These are phyloP conservation scores for Pollenia labialis DNA, from an alignment of 2,888 invertebrate species.

Conservation along the genomic window DNA sequence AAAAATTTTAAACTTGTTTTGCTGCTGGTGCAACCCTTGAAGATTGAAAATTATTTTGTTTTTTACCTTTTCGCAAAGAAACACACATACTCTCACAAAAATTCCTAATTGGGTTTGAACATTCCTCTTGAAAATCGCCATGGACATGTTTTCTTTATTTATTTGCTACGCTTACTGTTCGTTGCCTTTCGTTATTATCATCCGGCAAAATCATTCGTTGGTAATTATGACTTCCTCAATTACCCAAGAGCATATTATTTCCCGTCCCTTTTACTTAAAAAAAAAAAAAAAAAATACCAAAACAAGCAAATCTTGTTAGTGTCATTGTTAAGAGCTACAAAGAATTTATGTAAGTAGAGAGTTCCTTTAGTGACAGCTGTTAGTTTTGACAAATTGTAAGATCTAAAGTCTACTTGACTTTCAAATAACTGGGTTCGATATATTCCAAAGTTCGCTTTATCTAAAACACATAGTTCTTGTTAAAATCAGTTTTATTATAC, in stretches of 20 bases:
- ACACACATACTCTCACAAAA: not conserved
- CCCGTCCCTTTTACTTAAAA: constrained; percentile 47
- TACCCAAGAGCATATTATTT: constrained; percentile 77
- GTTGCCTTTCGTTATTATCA: constrained; percentile 60
- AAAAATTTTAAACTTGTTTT: constrained; percentile 67
- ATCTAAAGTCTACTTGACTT: not conserved
- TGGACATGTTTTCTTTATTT: constrained; percentile 43
- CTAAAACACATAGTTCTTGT: not conserved
- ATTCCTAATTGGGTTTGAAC: constrained; percentile 18
- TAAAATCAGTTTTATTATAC: constrained; percentile 7
- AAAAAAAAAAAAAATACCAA: not conserved
- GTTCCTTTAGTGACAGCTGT: not conserved
- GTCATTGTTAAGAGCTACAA: not conserved
- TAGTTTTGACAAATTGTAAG: too few species aligned
- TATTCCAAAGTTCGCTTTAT: not conserved
- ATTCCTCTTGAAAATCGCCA: constrained; percentile 38
- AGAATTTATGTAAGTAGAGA: constrained; percentile 18
- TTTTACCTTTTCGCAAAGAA: constrained; percentile 43
- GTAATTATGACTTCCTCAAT: constrained; percentile 84
- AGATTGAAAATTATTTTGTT: constrained; percentile 58
- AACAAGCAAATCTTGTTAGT: constrained; percentile 1
- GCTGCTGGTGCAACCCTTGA: constrained; percentile 45
- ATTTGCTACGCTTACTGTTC: constrained; percentile 46
- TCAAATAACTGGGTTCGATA: not conserved
- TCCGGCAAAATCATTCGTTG: constrained; percentile 71